phyloP scores from a whole-genome alignment of 2,797 vertebrate genomes.

The Centroberyx gerrardi region DNA sequence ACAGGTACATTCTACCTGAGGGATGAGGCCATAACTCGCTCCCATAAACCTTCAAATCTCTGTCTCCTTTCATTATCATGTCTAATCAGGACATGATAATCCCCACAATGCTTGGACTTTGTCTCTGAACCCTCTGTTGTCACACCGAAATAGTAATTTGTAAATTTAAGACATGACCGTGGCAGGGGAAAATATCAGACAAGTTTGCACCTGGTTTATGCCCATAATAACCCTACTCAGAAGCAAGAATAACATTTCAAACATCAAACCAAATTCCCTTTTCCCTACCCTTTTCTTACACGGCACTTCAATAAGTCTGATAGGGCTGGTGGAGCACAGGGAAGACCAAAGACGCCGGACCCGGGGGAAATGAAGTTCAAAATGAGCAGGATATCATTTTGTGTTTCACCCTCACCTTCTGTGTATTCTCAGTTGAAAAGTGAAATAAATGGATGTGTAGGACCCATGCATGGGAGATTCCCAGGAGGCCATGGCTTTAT shows the following conservation, averaged over 20 bases:
- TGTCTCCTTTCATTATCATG: background rate
- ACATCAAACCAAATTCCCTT: conserved; percentile 12
- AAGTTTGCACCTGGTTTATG: no score
- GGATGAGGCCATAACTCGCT: background rate
- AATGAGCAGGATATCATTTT: background rate
- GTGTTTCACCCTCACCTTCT: background rate
- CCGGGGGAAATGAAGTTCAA: conserved; percentile 8
- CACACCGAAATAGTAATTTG: background rate
- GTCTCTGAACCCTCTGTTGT: background rate
- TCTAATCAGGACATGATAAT: background rate
- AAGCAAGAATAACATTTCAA: conserved; percentile 8
- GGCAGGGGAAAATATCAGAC: no score
- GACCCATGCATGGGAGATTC: conserved; percentile 27
- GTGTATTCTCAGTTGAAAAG: conserved; percentile 34
- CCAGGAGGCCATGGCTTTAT: conserved; percentile 39
- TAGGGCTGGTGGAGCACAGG: background rate
- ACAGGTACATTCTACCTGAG: background rate
- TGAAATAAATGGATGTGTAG: conserved; percentile 11
- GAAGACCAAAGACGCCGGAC: background rate
- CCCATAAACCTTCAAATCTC: no score
- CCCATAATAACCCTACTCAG: conserved; percentile 24
- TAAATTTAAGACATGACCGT: background rate
- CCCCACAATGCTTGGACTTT: background rate
- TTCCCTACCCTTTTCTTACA: background rate
- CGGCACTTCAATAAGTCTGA: background rate